Conservation (phyloP, 1,140 invertebrate species). For the Saccostrea cuccullata region DNA sequence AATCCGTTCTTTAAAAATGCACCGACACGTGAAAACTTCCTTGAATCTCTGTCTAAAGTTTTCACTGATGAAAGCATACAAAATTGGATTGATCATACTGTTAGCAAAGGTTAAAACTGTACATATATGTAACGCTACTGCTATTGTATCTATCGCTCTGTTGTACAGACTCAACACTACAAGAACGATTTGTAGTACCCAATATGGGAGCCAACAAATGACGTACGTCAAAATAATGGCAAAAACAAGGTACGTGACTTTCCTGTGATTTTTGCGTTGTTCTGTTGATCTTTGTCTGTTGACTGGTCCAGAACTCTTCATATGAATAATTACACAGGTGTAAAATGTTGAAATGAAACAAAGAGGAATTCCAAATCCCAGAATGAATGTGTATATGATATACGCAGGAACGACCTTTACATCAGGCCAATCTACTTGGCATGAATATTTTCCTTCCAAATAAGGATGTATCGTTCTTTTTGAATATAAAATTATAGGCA, state of each 20-base stretch:
- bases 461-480: constrained; percentile 77
- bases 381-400: constrained; percentile 90
- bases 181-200: constrained; percentile 83
- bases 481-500: constrained; percentile 94
- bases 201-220: constrained; percentile 97
- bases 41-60: constrained; percentile 86
- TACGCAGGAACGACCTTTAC: constrained; percentile 73
- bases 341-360: constrained; percentile 96
- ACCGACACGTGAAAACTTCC: constrained; percentile 83
- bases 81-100: constrained; percentile 87
- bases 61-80: constrained; percentile 89
- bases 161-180: constrained; percentile 12
- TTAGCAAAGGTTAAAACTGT: constrained; percentile 68
- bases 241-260: constrained; percentile 95
- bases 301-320: constrained; percentile 81
- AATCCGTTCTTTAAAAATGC: neutral
- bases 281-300: constrained; percentile 86
- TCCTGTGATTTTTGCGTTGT: constrained; percentile 94
- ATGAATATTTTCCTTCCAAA: constrained; percentile 62
- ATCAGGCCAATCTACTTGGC: constrained; percentile 72
- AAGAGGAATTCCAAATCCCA: constrained; percentile 95
- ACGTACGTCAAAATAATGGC: constrained; percentile 98
- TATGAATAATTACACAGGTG: constrained; percentile 92
- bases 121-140: constrained; percentile 59
- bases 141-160: constrained; percentile 27